Evolutionary conservation across 2,797 vertebrate genomes (phyloP), one percentile per base, ranked within the genome.

Genomic region (Trematomus bernacchii): DNA sequence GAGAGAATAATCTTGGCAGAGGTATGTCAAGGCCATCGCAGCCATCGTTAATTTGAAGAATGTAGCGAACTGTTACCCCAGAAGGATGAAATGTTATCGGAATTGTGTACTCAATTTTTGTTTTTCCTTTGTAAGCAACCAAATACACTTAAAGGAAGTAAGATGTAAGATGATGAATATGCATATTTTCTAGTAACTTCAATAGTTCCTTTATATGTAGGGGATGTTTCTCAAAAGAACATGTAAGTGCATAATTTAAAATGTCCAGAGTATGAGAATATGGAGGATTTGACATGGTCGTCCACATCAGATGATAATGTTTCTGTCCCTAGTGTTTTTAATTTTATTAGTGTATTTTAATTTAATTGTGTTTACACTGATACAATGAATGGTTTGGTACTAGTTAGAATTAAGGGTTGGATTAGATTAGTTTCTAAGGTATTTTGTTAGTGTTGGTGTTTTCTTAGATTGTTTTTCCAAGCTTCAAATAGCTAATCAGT

Each of bases 31-130:
- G 74, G 83, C 80, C 83, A 78, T 84, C 71, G 13, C 54, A 50
- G 62, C 59, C 73, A 85, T 88, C 68, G 84, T 84, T 89, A 67
- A 76, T 85, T 82, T 79, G 46, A 87, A 14, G 43, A 66, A 76
- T 14, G 62, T 40, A 48, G 66, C 65, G 51, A 84, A 57, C 47
- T 18, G 53, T 66, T 62, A 30, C 66, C 65, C 68, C 48, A 44
- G 23, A 63, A 52, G 43, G 59, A 87, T 76, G 14, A 68, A 77
- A 71, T 30, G 44, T 42, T 70, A 73, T 78, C 37, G n/a, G 50
- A 9, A 63, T 1, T 30, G 51, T 63, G 33, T 37, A 40, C 66
- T 19, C 71, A 47, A 23, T 48, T 67, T n/a, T 66, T 57, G 18
- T 71, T 76, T 78, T 65, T 47, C 23, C 27, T 11, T 37, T 16